Evolutionary conservation across 1,140 invertebrate genomes (phyloP), one percentile per base, ranked within the genome.

Genomic region (Homalodisca vitripennis): DNA sequence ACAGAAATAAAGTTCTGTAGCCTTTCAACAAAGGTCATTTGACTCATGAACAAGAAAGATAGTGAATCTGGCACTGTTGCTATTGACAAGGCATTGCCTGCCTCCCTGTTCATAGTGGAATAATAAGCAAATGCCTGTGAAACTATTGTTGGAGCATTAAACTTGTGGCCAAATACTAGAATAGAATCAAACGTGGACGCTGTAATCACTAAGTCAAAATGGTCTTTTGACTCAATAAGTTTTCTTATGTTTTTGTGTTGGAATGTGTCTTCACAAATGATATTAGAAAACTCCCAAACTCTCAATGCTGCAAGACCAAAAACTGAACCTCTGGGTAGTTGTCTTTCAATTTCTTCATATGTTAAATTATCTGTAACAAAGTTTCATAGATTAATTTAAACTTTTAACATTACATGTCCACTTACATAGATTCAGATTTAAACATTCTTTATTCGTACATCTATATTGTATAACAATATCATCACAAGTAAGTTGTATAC

Each of bases 11-110:
- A 66, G 72, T 89, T 89, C 0, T 78, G 73, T 0, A 86, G 22
- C 34, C 88, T 78, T 46, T 86, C 77, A 10, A 80, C 70, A 71
- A 88, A 85, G 31, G 74, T 79, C 80, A 88, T 85, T 3, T 81
- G 79, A 48, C 81, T 82, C 24, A 77, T 74, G 32, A 82, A 81
- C 1, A 78, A 76, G 12, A 82, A 67, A 6, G 85, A 81, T 34
- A 82, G 76, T 69, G 78, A 78, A n/a, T 60, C 55, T 0, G 88
- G 85, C 0, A 88, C 79, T 71, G 86, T 87, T 14, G 70, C 24
- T 0, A 32, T 55, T 14, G 30, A n/a, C 6, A 68, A 31, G 14
- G 24, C 47, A 48, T 70, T 64, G 69, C 69, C 69, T 1, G 31
- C 68, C 27, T 41, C 41, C 14, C 70, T 51, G 53, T 67, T 30